Base-by-base conservation (phyloP, 2,888 invertebrate species). In the Blastobasis lacticolella region DNA sequence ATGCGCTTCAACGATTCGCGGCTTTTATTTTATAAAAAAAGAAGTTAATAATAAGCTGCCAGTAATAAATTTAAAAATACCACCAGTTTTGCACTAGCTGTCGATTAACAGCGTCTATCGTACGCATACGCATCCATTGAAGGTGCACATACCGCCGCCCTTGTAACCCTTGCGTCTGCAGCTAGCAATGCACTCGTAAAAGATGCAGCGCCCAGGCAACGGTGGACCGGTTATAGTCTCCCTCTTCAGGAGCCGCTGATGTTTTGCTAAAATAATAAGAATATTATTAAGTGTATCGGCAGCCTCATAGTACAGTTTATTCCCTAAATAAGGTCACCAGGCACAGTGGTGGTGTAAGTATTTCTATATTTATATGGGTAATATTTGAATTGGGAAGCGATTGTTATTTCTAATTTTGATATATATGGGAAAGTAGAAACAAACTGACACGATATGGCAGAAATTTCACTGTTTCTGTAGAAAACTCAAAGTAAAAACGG, bases 101-200 rank as follows among this genome's bases (percentile, higher is more conserved):
- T 23, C 23, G 23, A 23, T 23, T 23, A 3, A 23, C 23, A 23
- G 38, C 8, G 5, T 43, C 44, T 66, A 73, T 57, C 64, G 55
- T n/a, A 70, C 45, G 59, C 81, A 82, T 50, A 71, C 71, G 47
- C 83, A 83, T 55, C 82, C 81, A 52, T 62, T 79, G 37, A 82
- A 64, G 5, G 78, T 79, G 55, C 83, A 83, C 53, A 67, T 67
- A 0, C 81, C 82, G 0, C 83, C 79, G 0, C 50, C 60, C 45
- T 49, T 69, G 54, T 75, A 56, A 0, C 82, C 78, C 9, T 57
- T 62, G 9, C 63, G 69, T 37, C 50, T 74, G 60, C 82, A 83
- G 0, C 53, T 62, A 0, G 68, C 71, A n/a, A 68, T 79, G 62
- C 83, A 83, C 48, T 80, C 68, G 57, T 71, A 81, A 58, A 81